Evolutionary conservation across 2,797 vertebrate genomes (phyloP), one percentile per base, ranked within the genome.

Genomic region (Cyprinella venusta): DNA sequence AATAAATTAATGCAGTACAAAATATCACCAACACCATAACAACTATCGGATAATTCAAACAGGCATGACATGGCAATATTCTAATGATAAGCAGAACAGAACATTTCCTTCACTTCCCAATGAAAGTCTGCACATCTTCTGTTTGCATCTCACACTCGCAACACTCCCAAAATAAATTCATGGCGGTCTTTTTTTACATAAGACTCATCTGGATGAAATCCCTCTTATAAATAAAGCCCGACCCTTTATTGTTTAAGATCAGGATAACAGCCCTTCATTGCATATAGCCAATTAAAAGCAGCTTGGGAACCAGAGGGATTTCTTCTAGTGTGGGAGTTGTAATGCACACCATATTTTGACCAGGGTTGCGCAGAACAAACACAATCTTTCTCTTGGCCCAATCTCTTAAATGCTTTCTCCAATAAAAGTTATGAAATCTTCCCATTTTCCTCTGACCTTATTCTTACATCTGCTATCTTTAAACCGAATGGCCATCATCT

Each of bases 261-360:
- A 82, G 48, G 5, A 68, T 67, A 76, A 56, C 48, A 63, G 38
- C 24, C 26, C 3, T 72, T 33, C 12, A 7, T n/a, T 12, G 40
- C 26, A 36, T 21, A 24, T 9, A 64, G n/a, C 45, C 9, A 72
- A 81, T 72, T 64, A 38, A 81, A 72, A 64, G 21, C 42, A 50
- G 40, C 69, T 64, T 61, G 40, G 18, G n/a, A 72, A 59, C 26
- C 72, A 56, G n/a, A 67, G 36, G 50, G 71, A 69, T 33, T 76
- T 82, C 70, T 67, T 48, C 10, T 21, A 18, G 61, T 33, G 61
- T 76, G 68, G 79, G 56, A 63, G 79, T 81, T 16, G 26, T 68
- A 45, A 54, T 56, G 38, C 24, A 76, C 24, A 42, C 63, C 72
- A 45, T 12, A 36, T 67, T 56, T 21, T 76, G 36, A 48, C 81